Evolutionary conservation across 2,113 vertebrate species (phyloP), one percentile per base, ranked within the genome.

Genomic region (Cinclus cinclus): DNA sequence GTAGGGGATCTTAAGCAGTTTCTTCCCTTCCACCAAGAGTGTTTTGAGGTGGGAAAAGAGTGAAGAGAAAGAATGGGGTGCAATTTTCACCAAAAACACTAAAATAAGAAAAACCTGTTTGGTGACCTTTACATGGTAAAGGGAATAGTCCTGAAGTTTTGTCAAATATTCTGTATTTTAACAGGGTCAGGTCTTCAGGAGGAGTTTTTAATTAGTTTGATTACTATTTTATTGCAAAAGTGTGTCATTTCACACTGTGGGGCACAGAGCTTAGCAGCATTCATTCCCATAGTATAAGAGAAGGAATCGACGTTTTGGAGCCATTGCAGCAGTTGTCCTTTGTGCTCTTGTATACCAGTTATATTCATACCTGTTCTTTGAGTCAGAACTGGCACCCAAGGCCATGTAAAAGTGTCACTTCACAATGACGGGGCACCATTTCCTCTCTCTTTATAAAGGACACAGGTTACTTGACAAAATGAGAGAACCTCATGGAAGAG

Each of bases 241-340:
- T 16, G 19, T 13, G 16, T 67, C 10, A 27, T 59, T 78, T 92
- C n/a, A 39, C 24, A 6, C 15, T 42, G n/a, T 41, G 1, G 1
- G 2, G 1, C 18, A 10, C 33, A 37, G 25, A 49, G 20, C 18
- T 59, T 63, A 37, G 20, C 42, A 33, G 30, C 20, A 46, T 71
- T 90, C 28, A 31, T 49, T 94, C 20, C 47, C 17, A 2, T 5
- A 35, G 5, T 42, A 28, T 30, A 69, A 52, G 25, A 67, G 52
- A 13, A 46, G 13, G 2, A 3, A 6, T 37, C 2, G 2, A 6
- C 2, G 2, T 64, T 59, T 56, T 73, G 30, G 23, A 76, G 13
- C 12, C 21, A 28, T 25, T 1, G 1, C 18, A 68, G 53, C 58
- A 52, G 13, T 49, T 78, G 27, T 62, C 18, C 24, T 76, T 47